A percentile compares a stretch with the other conserved stretches of the same genome.
These are phyloP conservation scores for Himalopsyche phryganea DNA, from an alignment of 1,140 invertebrate genomes.

Conservation along the genomic window DNA sequence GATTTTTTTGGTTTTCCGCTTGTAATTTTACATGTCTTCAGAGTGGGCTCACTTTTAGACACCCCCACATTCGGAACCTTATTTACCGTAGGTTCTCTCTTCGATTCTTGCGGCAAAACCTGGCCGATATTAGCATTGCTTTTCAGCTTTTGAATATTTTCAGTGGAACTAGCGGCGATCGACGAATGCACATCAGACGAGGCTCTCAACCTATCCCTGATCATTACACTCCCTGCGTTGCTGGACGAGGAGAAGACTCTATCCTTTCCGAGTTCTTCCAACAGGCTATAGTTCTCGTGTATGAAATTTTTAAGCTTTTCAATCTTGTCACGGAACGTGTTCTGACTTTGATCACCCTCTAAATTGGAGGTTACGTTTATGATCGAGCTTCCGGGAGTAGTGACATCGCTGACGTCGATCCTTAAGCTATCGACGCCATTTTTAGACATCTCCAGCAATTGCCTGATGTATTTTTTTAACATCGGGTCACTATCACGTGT, in stretches of 20 bases:
- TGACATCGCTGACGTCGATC: constrained; percentile 51
- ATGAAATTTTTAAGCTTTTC: constrained; percentile 36
- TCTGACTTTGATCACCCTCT: constrained; percentile 35
- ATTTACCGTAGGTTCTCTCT: too few species aligned
- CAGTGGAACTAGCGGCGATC: not conserved
- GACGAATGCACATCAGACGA: not conserved
- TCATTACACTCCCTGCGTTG: too few species aligned
- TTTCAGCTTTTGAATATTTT: not conserved
- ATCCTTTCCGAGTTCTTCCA: constrained; percentile 29
- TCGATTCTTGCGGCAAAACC: too few species aligned
- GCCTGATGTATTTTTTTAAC: constrained; percentile 50
- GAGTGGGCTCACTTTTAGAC: too few species aligned
- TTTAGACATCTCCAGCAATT: constrained; percentile 51
- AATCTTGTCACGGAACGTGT: constrained; percentile 41
- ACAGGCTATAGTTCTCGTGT: constrained; percentile 40
- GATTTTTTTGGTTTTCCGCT: too few species aligned
- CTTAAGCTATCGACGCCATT: constrained; percentile 49
- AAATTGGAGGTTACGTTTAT: constrained; percentile 45
- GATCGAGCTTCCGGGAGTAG: constrained; percentile 53
- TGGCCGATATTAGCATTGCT: not conserved
- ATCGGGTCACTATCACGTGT: constrained; percentile 26
- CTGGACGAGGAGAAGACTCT: constrained; percentile 14
- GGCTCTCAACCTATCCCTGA: not conserved
- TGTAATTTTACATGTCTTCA: too few species aligned
- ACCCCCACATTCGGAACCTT: too few species aligned